Evolutionary conservation across 2,113 vertebrate species (phyloP).

Genomic region (Catharus bicknelli): DNA sequence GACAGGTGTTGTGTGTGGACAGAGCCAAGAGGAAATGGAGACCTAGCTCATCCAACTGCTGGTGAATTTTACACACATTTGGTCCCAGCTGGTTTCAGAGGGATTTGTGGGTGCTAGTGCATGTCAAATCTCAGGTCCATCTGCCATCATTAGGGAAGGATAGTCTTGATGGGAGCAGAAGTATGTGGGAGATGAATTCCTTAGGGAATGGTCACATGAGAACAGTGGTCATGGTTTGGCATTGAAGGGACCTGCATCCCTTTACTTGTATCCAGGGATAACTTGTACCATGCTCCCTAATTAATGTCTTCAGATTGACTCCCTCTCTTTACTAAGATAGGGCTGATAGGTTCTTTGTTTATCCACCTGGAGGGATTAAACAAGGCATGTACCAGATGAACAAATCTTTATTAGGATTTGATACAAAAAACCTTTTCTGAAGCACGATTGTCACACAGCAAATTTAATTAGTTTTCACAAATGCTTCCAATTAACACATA

Average conservation of each 20-base stretch:
- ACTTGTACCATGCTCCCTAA: neutral
- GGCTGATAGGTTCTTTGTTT: neutral
- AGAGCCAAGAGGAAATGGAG: neutral
- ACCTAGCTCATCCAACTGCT: rapidly evolving
- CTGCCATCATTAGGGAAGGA: neutral
- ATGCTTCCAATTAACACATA: neutral
- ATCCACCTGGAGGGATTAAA: conserved; percentile 22
- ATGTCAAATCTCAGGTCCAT: neutral
- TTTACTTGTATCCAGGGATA: neutral
- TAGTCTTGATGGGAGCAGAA: neutral
- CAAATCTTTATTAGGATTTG: conserved; percentile 15
- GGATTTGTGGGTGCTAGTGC: neutral
- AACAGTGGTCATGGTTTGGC: neutral
- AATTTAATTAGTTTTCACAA: conserved; percentile 25
- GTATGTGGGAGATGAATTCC: neutral
- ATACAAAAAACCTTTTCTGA: neutral
- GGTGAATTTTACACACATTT: neutral
- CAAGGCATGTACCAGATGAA: neutral
- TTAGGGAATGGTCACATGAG: neutral
- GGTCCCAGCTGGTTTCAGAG: neutral
- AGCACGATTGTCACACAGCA: neutral
- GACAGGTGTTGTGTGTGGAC: rapidly evolving
- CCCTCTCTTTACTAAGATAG: neutral
- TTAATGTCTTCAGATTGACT: neutral
- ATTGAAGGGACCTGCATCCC: neutral